These are phyloP conservation scores for Sycophila texana DNA, from an alignment of 2,888 invertebrate species.

Conservation along the genomic window DNA sequence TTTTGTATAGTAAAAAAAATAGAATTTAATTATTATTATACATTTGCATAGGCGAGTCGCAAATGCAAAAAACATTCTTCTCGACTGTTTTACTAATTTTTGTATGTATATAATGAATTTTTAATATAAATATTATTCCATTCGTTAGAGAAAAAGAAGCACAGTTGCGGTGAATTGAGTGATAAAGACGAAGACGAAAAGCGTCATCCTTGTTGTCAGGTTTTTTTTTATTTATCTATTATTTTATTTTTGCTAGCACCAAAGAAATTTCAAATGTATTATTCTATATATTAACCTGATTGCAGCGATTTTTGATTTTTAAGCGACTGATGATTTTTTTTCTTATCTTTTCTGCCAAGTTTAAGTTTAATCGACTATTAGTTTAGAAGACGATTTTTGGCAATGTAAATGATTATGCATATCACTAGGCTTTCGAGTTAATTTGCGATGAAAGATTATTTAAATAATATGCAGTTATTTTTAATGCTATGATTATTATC, in stretches of 20 bases:
- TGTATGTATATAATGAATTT: constrained; percentile 53
- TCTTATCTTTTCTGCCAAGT: constrained; percentile 37
- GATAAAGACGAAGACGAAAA: constrained; percentile 46
- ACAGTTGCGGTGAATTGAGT: constrained; percentile 42
- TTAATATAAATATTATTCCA: constrained; percentile 51
- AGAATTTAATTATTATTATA: constrained; percentile 20
- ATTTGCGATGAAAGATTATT: constrained; percentile 55
- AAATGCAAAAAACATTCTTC: constrained; percentile 27
- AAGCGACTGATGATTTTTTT: constrained; percentile 47
- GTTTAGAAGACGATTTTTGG: constrained; percentile 36
- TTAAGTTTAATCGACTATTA: constrained; percentile 33
- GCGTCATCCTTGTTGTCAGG: constrained; percentile 45
- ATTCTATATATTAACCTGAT: constrained; percentile 55
- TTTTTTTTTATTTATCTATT: constrained; percentile 49
- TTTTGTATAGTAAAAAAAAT: constrained; percentile 50
- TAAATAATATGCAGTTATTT: constrained; percentile 56
- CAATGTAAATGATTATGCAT: constrained; percentile 54
- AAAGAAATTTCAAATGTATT: constrained; percentile 60
- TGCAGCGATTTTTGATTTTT: constrained; percentile 48
- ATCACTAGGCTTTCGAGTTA: constrained; percentile 59
- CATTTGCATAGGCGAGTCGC: constrained; percentile 3
- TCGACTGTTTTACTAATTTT: constrained; percentile 49
- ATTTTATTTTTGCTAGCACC: constrained; percentile 60
- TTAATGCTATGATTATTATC: constrained; percentile 57
- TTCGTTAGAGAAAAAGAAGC: constrained; percentile 45